Base-by-base conservation (phyloP, 2,888 invertebrate species). In the Gerris lacustris region DNA sequence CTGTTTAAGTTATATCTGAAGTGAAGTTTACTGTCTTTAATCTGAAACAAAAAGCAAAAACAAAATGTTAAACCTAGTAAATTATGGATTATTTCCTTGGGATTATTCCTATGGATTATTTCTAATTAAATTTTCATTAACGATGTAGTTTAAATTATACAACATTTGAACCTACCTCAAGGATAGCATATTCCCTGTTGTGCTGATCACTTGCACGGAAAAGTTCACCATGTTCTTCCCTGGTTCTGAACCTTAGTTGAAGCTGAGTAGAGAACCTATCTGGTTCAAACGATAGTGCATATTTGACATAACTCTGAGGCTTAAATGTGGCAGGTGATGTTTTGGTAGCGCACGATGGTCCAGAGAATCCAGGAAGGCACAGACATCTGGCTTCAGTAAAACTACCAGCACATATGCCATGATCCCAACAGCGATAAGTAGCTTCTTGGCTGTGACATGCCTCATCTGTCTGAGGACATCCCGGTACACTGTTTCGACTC, bases 281-380 rank as follows among this genome's bases (percentile, higher is more conserved):
- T 0, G 95, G 95, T 79, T 95, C 94, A 79, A 95, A 96, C 77
- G 94, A 94, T 47, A 97, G 82, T 2, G 95, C 94, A 80, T 96
- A 97, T 80, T 96, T 95, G n/a, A 97, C 94, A 80, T 96, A 97
- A 75, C 95, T 95, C 80, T 94, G 92, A 0, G 91, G 89, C 79
- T 93, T 90, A 81, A 97, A 96, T 73, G 95, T 95, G 0, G 94
- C 92, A 0, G 94, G 93, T 67, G 90, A 90, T 0, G 94, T 95
- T 69, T 90, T 88, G 66, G 90, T 86, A 77, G 90, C 89, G 79
- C 94, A 94, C 0, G 91, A 88, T 0, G 92, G 91, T 7, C 97
- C 97, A 0, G 92, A 92, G 90, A 91, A 99, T 9, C 98, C 98
- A 0, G 97, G 95, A 76, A 91, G 88, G 78, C 99, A 99, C 77